Percentiles rank a stretch among this genome's conserved stretches.
phyloP scores from a whole-genome alignment of 2,797 vertebrate genomes.

The Scolopax rusticola region DNA sequence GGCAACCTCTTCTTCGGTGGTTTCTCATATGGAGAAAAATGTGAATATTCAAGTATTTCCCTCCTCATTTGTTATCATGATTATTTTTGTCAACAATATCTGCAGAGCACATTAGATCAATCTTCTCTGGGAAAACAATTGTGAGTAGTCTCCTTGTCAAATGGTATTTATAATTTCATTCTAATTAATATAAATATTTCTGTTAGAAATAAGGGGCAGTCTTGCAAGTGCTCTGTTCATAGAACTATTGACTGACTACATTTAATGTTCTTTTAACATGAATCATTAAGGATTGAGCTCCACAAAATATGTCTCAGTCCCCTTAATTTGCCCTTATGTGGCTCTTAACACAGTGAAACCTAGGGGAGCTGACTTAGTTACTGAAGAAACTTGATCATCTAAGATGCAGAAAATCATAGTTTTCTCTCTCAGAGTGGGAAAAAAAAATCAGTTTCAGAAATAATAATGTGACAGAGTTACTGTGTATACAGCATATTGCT shows the following conservation, averaged over 20 bases:
- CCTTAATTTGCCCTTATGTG: not conserved
- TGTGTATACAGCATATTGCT: not conserved
- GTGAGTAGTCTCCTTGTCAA: not conserved
- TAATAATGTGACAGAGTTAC: not conserved
- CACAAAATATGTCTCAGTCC: not conserved
- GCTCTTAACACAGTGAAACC: not conserved
- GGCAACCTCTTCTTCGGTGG: not conserved
- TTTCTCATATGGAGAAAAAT: not conserved
- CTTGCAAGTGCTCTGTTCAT: not conserved
- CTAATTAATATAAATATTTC: not conserved
- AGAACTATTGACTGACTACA: not conserved
- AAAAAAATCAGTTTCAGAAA: conserved; percentile 10
- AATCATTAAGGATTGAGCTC: not conserved
- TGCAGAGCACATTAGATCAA: not conserved
- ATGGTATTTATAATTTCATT: not conserved
- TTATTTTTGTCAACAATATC: not conserved
- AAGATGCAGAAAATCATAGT: not conserved
- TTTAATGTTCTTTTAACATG: not conserved
- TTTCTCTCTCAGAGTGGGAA: not conserved
- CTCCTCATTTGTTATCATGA: not conserved
- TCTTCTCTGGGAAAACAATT: not conserved
- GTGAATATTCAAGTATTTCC: not conserved
- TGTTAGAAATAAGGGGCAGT: not conserved
- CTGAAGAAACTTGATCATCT: not conserved
- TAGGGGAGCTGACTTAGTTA: not conserved